Evolutionary conservation across 2,888 invertebrate genomes (phyloP), one percentile per base, ranked within the genome.

Genomic region (Baronia brevicornis): DNA sequence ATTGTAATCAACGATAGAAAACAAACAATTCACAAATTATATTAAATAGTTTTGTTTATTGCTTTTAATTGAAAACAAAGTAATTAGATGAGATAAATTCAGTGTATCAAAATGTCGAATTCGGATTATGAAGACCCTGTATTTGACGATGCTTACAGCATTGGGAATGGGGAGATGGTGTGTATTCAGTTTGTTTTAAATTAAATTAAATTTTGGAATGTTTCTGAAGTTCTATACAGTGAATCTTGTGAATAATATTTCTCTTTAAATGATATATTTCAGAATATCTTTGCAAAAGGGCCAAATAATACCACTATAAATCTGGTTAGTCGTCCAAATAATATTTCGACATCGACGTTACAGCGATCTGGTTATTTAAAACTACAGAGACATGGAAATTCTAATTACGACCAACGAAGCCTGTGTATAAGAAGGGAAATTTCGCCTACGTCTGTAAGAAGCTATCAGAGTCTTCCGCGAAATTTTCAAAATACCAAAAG

Each of bases 261-360:
- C 5, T 8, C 9, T 23, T 31, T n/a, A n/a, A n/a, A n/a, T n/a
- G n/a, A 19, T 18, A 19, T 3, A 17, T 66, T 70, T 36, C 58
- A 77, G 78, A 59, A 46, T 20, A 43, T 69, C 4, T 54, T 51
- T 43, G 64, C 56, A 1, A 62, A 51, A 32, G 73, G 74, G 1
- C 71, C 73, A 3, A 60, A 63, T 19, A 47, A 53, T 32, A 62
- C 49, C 20, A 48, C 32, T 17, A 44, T 44, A 12, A 60, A 60
- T 32, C n/a, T n/a, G n/a, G n/a, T n/a, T 11, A 61, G 52, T 47
- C 61, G 60, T 38, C 55, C 51, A 13, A 59, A 58, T 38, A 62
- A 62, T 28, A 41, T 51, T 18, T 38, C 58, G 33, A 55, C 60
- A 9, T 65, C 67, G 14, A 58, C 57, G 14, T 60, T 64, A 51